Conservation (phyloP, 2,113 vertebrate species). For the Crypturellus undulatus region DNA sequence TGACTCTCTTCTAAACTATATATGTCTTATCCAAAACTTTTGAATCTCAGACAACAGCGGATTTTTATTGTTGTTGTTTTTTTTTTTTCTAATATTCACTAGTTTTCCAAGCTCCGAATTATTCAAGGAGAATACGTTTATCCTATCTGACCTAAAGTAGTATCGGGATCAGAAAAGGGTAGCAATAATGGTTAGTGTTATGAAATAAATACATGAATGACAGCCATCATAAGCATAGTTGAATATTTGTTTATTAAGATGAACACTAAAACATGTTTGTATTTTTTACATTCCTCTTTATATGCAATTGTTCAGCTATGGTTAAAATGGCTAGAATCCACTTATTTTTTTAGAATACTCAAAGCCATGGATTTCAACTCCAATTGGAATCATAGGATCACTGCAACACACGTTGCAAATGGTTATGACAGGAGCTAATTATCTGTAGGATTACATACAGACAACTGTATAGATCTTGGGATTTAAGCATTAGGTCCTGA, state of each 20-base stretch:
- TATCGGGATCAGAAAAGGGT: not conserved
- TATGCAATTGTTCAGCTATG: not conserved
- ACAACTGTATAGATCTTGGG: not conserved
- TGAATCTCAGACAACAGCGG: not conserved
- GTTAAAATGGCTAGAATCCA: not conserved
- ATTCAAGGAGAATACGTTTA: not conserved
- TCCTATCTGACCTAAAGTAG: not conserved
- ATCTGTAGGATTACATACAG: not conserved
- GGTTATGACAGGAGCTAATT: not conserved
- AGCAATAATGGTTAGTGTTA: not conserved
- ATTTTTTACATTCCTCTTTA: not conserved
- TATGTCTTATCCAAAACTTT: not conserved
- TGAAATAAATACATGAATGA: not conserved
- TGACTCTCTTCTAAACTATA: not conserved
- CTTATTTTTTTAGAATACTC: not conserved
- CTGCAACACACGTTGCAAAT: not conserved
- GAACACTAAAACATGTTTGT: too few species aligned
- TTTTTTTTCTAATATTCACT: not conserved
- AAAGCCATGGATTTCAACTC: not conserved
- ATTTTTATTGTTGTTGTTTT: too few species aligned
- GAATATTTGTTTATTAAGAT: too few species aligned
- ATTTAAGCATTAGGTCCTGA: not conserved
- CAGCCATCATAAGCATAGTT: too few species aligned
- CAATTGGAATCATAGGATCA: not conserved
- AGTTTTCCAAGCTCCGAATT: not conserved